These are phyloP conservation scores for Holacanthella duospinosa DNA, from an alignment of 2,888 invertebrate species.

Conservation along the genomic window DNA sequence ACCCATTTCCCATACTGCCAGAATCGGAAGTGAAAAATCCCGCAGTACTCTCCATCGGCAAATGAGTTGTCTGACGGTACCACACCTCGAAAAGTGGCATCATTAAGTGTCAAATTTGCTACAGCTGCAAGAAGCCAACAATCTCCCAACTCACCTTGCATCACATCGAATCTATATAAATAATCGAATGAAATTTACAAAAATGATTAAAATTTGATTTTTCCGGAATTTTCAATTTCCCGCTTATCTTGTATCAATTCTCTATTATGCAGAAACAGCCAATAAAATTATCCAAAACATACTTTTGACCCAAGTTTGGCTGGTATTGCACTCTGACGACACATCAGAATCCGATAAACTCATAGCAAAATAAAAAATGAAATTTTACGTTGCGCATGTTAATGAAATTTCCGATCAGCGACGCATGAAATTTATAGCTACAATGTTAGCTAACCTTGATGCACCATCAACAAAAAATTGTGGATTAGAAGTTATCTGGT, in stretches of 20 bases:
- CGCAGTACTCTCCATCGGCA: constrained; percentile 74
- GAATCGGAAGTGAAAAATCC: constrained; percentile 87
- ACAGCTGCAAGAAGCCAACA: constrained; percentile 95
- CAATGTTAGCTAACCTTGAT: constrained; percentile 28
- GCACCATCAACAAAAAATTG: constrained; percentile 89
- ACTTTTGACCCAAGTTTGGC: too few relatives aligned
- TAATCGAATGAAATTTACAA: too few relatives aligned
- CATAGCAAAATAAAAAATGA: too few relatives aligned
- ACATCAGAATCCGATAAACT: too few relatives aligned
- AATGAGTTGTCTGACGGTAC: constrained; percentile 94
- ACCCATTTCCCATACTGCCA: constrained; percentile 93
- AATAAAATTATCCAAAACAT: not conserved
- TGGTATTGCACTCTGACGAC: too few relatives aligned
- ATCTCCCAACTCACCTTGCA: constrained; percentile 93
- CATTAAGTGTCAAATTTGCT: constrained; percentile 81
- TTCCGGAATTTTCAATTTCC: too few relatives aligned
- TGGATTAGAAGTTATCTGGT: constrained; percentile 80
- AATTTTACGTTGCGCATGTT: too few relatives aligned
- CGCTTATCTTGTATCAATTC: not conserved
- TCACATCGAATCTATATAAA: constrained; percentile 83
- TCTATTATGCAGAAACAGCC: not conserved
- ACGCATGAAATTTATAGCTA: too few relatives aligned
- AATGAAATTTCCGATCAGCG: too few relatives aligned
- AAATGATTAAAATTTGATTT: not conserved
- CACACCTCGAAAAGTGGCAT: constrained; percentile 81